Evolutionary conservation across 2,888 invertebrate species (phyloP).

Genomic region (Papilio gigon): DNA sequence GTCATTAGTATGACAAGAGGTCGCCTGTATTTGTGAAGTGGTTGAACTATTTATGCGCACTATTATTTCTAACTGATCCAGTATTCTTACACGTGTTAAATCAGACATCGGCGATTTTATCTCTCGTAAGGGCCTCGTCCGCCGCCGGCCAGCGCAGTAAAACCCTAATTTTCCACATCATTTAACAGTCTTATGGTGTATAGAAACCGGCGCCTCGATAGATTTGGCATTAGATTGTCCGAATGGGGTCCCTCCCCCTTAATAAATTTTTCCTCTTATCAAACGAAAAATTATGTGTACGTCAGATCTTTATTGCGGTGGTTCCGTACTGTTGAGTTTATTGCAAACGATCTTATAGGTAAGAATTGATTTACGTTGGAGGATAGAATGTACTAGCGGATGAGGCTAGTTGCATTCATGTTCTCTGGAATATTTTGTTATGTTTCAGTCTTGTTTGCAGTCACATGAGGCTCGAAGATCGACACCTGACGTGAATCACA

Average conservation of each 20-base stretch:
- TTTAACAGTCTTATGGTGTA: constrained; percentile 77
- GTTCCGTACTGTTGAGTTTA: constrained; percentile 26
- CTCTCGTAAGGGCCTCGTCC: constrained; percentile 48
- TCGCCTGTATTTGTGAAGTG: not conserved
- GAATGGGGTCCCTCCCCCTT: constrained; percentile 59
- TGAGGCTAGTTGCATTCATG: not conserved
- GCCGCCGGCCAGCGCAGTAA: constrained; percentile 65
- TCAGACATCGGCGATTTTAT: constrained; percentile 41
- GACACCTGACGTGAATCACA: no score
- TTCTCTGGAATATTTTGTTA: not conserved
- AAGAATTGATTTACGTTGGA: not conserved
- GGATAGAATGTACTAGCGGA: not conserved
- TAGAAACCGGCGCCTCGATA: constrained; percentile 71
- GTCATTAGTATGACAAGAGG: not conserved
- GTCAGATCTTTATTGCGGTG: constrained; percentile 28
- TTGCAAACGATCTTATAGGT: not conserved
- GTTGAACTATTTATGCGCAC: not conserved
- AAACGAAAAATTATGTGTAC: constrained; percentile 49
- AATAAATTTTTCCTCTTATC: constrained; percentile 61
- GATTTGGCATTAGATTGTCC: constrained; percentile 73
- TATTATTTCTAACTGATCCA: constrained; percentile 8
- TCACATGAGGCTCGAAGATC: no score
- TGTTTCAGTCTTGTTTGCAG: no score
- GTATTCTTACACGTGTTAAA: constrained; percentile 31
- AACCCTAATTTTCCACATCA: constrained; percentile 78